Evolutionary conservation across 2,888 invertebrate genomes (phyloP).

Genomic region (Agriopis leucophaearia): DNA sequence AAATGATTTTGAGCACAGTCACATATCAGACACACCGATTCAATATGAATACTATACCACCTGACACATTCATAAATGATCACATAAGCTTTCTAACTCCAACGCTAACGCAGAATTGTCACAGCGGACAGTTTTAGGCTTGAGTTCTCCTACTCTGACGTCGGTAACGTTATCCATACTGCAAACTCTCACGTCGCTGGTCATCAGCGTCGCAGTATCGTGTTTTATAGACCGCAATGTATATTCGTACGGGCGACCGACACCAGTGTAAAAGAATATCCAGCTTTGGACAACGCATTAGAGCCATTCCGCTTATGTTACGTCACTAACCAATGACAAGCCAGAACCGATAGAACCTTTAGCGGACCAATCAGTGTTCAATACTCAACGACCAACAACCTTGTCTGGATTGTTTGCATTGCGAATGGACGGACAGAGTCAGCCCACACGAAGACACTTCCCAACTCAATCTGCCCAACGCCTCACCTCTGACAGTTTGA

Average conservation of each 20-base stretch:
- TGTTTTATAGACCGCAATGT: too few species aligned
- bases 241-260: too few species aligned
- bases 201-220: too few species aligned
- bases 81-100: background rate
- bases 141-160: too few species aligned
- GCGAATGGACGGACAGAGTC: background rate
- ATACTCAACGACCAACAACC: background rate
- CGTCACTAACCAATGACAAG: background rate
- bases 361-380: background rate
- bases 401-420: background rate
- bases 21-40: background rate
- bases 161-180: too few species aligned
- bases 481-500: constrained; percentile 63
- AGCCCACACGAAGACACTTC: background rate
- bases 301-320: background rate
- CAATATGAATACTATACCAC: background rate
- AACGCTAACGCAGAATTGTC: background rate
- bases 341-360: background rate
- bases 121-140: too few species aligned
- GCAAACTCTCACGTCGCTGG: too few species aligned
- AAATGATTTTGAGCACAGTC: background rate
- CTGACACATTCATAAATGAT: background rate
- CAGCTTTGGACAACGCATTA: background rate
- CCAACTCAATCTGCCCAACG: background rate
- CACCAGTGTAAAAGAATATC: too few species aligned